Conservation (phyloP, 2,113 vertebrate genomes). For the Scomber scombrus region DNA sequence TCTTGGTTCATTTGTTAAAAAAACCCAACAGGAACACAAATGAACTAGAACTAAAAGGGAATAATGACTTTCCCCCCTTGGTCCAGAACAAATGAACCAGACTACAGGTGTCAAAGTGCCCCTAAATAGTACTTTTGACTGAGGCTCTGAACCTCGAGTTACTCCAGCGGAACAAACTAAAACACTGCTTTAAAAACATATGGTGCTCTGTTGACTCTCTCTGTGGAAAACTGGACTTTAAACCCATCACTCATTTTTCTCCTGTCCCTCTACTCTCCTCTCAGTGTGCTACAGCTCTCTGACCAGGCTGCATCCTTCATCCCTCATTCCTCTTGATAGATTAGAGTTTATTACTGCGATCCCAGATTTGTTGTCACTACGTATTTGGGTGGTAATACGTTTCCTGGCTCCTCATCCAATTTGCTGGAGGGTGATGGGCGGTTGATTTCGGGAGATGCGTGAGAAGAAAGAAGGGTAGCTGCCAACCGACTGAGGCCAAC, state of each 20-base stretch:
- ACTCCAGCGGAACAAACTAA: conserved; percentile 32
- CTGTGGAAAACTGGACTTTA: conserved; percentile 49
- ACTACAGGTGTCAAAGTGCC: neutral
- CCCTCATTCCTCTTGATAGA: conserved; percentile 63
- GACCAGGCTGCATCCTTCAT: conserved; percentile 57
- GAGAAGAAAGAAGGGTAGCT: conserved; percentile 54
- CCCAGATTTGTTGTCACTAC: conserved; percentile 71
- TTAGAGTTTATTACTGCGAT: conserved; percentile 64
- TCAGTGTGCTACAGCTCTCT: conserved; percentile 40
- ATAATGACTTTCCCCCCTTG: too few relatives aligned
- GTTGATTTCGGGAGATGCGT: conserved; percentile 50
- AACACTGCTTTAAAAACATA: conserved; percentile 11
- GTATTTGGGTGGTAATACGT: conserved; percentile 66
- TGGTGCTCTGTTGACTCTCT: conserved; percentile 30
- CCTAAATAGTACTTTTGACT: too few relatives aligned
- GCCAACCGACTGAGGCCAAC: conserved; percentile 57
- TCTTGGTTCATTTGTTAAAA: too few relatives aligned
- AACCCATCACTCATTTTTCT: conserved; percentile 53
- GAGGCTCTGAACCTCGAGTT: neutral
- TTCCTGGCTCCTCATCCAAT: conserved; percentile 65
- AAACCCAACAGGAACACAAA: too few relatives aligned
- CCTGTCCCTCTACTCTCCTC: conserved; percentile 32
- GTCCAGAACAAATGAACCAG: neutral
- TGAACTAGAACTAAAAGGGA: too few relatives aligned
- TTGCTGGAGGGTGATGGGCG: conserved; percentile 54